These are phyloP conservation scores for Sycobia sp. DNA, from an alignment of 1,140 invertebrate genomes.

Conservation along the genomic window DNA sequence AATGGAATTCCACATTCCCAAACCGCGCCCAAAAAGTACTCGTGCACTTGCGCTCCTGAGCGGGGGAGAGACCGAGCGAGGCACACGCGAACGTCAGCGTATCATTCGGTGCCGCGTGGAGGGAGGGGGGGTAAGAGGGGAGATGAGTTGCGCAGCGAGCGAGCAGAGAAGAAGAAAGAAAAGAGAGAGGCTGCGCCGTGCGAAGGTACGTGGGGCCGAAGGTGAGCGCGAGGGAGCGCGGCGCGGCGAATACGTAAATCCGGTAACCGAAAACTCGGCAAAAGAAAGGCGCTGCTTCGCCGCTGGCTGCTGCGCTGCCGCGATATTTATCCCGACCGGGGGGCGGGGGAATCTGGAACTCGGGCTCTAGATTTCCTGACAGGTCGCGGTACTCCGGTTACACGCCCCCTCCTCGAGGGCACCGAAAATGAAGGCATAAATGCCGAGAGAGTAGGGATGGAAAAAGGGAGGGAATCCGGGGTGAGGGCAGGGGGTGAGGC, in stretches of 20 bases:
- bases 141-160: no score
- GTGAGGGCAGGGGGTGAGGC: neutral
- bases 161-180: neutral
- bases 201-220: no score
- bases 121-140: no score
- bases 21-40: no score
- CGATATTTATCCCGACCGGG: constrained; percentile 34
- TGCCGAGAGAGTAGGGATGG: no score
- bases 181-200: neutral
- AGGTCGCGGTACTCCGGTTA: constrained; percentile 45
- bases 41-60: no score
- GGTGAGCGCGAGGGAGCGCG: no score
- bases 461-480: no score
- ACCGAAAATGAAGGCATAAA: constrained; percentile 30
- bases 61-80: no score
- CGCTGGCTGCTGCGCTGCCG: neutral
- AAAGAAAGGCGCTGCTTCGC: constrained; percentile 18
- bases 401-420: constrained; percentile 36
- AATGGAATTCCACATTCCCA: no score
- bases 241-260: constrained; percentile 29
- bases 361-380: constrained; percentile 37
- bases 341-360: constrained; percentile 7
- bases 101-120: no score
- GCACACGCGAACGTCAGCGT: no score
- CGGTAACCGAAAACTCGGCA: constrained; percentile 46